Percentiles rank a stretch among this genome's conserved stretches.
Conservation (phyloP, 2,113 vertebrate species). For the Microcebus murinus region DNA sequence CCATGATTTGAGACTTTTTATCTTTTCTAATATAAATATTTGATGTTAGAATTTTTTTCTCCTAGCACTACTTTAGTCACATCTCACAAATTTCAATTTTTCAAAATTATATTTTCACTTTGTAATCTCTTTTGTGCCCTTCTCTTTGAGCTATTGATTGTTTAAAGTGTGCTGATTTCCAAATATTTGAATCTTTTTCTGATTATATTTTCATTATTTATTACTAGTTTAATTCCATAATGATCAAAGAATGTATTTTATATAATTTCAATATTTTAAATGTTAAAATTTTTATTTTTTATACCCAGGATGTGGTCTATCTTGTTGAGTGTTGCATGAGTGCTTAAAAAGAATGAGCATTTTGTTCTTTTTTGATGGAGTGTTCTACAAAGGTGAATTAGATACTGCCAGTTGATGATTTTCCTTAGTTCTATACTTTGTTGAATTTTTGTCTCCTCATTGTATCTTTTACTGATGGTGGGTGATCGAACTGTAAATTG, state of each 20-base stretch:
- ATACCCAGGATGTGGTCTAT: background rate
- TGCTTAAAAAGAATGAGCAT: background rate
- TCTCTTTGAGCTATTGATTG: background rate
- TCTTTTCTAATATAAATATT: background rate
- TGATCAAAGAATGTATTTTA: background rate
- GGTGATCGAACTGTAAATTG: background rate
- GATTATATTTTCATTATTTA: background rate
- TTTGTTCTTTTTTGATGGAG: background rate
- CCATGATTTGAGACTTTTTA: background rate
- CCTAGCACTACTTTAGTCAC: background rate
- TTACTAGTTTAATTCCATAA: background rate
- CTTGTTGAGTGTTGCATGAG: background rate
- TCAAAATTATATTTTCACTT: background rate
- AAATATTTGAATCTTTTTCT: background rate
- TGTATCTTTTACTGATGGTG: background rate
- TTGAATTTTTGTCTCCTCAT: background rate
- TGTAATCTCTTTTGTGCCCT: background rate
- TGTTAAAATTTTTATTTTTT: background rate
- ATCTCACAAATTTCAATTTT: background rate
- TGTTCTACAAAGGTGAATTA: background rate
- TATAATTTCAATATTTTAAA: background rate
- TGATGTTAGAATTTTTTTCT: background rate
- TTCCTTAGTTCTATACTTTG: background rate
- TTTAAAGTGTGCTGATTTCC: background rate
- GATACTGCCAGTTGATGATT: background rate